These are phyloP conservation scores for Plectus sambesii DNA, from an alignment of 1,140 invertebrate species.

Conservation along the genomic window DNA sequence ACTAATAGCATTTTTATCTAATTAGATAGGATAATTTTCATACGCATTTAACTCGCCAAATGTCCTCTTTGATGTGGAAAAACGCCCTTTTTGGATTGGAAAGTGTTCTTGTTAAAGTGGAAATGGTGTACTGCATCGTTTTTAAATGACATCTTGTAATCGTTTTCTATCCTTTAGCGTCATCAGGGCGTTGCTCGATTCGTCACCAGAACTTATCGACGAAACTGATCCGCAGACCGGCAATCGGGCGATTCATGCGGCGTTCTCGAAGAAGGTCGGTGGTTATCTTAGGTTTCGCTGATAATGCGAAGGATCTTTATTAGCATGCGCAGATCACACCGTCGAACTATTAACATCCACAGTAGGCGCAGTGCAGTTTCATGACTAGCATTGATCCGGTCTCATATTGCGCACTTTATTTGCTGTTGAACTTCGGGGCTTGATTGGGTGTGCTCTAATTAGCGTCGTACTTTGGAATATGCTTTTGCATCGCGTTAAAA, in stretches of 20 bases:
- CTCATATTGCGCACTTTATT: neutral
- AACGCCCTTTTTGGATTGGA: no score
- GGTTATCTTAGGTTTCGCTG: neutral
- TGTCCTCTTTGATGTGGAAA: no score
- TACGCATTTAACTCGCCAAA: no score
- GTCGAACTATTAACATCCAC: neutral
- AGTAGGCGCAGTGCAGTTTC: neutral
- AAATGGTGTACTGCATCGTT: no score
- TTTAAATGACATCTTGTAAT: no score
- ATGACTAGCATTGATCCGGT: neutral
- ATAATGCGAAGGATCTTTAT: neutral
- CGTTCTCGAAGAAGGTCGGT: neutral
- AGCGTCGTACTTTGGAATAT: neutral
- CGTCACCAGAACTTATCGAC: neutral
- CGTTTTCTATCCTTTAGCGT: slow-evolving; percentile 9
- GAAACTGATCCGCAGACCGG: neutral
- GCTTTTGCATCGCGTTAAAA: neutral
- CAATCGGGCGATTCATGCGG: neutral
- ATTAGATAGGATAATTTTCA: no score
- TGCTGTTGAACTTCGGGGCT: neutral
- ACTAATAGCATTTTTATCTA: no score
- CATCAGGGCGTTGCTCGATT: neutral
- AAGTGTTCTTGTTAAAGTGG: no score
- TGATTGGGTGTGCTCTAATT: neutral
- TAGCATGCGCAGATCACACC: neutral